phyloP scores from a whole-genome alignment of 2,113 vertebrate genomes.

The Lanius collurio region DNA sequence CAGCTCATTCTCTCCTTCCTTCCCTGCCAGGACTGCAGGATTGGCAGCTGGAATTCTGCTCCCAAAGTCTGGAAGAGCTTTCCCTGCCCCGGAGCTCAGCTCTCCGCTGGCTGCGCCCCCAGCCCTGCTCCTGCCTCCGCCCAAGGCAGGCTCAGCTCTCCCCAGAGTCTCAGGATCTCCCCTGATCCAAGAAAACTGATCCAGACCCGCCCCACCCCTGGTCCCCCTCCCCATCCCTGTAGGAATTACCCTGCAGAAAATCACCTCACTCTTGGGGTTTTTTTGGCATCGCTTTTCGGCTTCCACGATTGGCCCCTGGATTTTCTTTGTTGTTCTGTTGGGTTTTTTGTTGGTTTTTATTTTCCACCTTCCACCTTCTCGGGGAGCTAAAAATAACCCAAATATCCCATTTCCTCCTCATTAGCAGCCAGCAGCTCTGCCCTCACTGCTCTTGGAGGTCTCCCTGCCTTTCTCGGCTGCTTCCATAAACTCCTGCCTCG shows the following conservation, averaged over 20 bases:
- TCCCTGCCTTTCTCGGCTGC: not conserved
- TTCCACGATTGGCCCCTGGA: not conserved
- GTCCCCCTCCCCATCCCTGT: not conserved
- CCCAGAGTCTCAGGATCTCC: not conserved
- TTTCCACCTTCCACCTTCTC: conserved; percentile 53
- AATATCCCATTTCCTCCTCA: conserved; percentile 33
- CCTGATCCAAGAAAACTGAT: fast-evolving
- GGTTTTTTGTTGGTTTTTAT: not conserved
- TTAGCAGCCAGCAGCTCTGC: conserved; percentile 47
- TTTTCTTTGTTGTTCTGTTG: conserved; percentile 2
- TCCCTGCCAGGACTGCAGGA: not conserved
- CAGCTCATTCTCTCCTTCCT: not conserved
- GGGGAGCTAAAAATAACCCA: conserved; percentile 55
- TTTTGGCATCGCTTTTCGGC: not conserved
- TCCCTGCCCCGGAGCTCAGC: not conserved
- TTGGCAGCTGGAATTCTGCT: not conserved
- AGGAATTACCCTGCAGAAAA: not conserved
- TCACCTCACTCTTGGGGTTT: not conserved
- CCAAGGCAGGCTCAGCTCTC: not conserved
- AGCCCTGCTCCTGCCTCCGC: not conserved
- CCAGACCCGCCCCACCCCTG: fast-evolving
- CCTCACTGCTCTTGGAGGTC: conserved; percentile 31
- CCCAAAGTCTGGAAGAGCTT: fast-evolving
- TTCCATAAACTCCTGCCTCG: not conserved
- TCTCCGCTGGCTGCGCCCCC: not conserved